These are phyloP conservation scores for Lymantria dispar DNA, from an alignment of 2,888 invertebrate species.

Conservation along the genomic window DNA sequence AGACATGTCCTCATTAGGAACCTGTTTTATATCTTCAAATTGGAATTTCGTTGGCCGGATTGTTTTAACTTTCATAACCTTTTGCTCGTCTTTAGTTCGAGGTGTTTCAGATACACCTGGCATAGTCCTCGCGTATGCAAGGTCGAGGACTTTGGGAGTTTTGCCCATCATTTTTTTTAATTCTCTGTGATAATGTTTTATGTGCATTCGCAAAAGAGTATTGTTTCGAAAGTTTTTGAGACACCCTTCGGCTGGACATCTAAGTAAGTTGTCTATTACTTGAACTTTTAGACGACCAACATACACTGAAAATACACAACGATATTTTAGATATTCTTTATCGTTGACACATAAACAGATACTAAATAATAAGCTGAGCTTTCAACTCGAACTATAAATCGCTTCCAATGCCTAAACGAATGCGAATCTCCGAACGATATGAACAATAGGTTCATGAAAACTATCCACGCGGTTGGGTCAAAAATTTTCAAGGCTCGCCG, in stretches of 20 bases:
- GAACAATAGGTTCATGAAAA: no score
- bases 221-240: constrained; percentile 95
- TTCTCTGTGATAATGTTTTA: constrained; percentile 96
- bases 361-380: no score
- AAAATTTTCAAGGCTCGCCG: no score
- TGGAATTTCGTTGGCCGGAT: constrained; percentile 51
- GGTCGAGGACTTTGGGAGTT: constrained; percentile 92
- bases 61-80: constrained; percentile 60
- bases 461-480: no score
- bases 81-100: constrained; percentile 32
- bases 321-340: no score
- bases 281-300: constrained; percentile 84
- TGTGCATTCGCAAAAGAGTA: constrained; percentile 94
- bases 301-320: constrained; percentile 70
- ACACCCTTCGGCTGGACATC: constrained; percentile 92
- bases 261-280: constrained; percentile 85
- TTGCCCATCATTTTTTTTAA: constrained; percentile 87
- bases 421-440: no score
- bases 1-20: constrained; percentile 10
- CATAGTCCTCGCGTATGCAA: constrained; percentile 89
- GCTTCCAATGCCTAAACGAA: no score
- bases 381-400: no score
- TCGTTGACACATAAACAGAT: no score
- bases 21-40: constrained; percentile 43
- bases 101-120: constrained; percentile 37